Conservation (phyloP, 2,113 vertebrate genomes). For the Myxocyprinus asiaticus region DNA sequence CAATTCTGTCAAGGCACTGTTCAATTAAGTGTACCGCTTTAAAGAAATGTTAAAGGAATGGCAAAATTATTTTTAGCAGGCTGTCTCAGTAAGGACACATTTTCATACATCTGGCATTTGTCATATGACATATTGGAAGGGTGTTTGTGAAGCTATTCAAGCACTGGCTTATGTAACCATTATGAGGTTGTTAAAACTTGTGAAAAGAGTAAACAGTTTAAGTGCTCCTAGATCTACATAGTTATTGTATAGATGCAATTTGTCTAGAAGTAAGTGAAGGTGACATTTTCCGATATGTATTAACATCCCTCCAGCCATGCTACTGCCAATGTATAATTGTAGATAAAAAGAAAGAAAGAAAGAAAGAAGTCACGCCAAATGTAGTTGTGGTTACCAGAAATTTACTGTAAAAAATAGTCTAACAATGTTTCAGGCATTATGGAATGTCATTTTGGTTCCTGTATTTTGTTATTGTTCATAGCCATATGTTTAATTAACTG, state of each 20-base stretch:
- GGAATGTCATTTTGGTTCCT: too few species aligned
- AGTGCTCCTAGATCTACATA: constrained; percentile 18
- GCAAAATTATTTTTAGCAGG: constrained; percentile 50
- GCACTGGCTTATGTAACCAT: constrained; percentile 31
- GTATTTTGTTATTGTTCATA: too few species aligned
- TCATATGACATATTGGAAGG: constrained; percentile 17
- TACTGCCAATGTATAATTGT: neutral
- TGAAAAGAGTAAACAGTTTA: constrained; percentile 1
- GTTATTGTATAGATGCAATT: neutral
- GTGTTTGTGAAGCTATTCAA: constrained; percentile 41
- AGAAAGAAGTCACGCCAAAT: too few species aligned
- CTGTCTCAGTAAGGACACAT: constrained; percentile 28
- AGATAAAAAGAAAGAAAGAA: too few species aligned
- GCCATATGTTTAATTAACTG: too few species aligned
- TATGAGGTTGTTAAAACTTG: neutral
- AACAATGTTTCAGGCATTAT: too few species aligned
- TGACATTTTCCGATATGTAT: neutral
- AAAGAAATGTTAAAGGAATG: constrained; percentile 13
- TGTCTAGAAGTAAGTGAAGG: neutral
- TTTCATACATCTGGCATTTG: constrained; percentile 33
- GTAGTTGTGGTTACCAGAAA: too few species aligned
- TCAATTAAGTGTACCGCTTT: constrained; percentile 37
- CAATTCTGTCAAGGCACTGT: constrained; percentile 11
- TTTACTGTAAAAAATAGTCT: too few species aligned
- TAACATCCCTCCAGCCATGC: neutral